phyloP scores from a whole-genome alignment of 2,888 invertebrate species.

The Phorcus lineatus region DNA sequence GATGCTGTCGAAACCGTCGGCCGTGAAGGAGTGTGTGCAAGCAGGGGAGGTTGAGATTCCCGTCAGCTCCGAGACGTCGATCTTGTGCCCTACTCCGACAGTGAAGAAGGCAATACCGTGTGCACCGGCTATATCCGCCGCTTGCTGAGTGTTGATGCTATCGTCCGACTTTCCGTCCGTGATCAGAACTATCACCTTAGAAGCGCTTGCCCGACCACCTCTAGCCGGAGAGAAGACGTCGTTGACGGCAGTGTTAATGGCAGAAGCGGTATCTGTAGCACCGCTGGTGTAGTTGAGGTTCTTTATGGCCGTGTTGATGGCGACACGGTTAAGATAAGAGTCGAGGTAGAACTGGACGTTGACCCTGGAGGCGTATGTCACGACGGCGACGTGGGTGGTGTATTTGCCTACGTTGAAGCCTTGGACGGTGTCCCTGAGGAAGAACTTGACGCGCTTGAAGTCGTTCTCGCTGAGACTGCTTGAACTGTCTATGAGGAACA shows the following conservation, averaged over 20 bases:
- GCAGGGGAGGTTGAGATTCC: conserved; percentile 49
- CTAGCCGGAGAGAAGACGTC: conserved; percentile 40
- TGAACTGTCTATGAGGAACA: conserved; percentile 74
- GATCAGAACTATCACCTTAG: conserved; percentile 50
- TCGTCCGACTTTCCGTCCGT: conserved; percentile 57
- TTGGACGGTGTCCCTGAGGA: conserved; percentile 69
- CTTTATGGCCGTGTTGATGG: conserved; percentile 39
- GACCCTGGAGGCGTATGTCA: conserved; percentile 73
- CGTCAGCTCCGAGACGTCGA: conserved; percentile 47
- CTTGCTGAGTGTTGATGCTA: conserved; percentile 42
- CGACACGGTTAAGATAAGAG: conserved; percentile 33
- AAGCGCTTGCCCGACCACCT: conserved; percentile 23
- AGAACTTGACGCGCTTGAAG: conserved; percentile 66
- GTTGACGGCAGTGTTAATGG: conserved; percentile 43
- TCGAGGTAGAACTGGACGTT: conserved; percentile 37
- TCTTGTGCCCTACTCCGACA: conserved; percentile 53
- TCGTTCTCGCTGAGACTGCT: conserved; percentile 69
- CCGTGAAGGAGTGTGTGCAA: conserved; percentile 56
- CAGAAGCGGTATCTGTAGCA: conserved; percentile 51
- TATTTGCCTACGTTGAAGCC: conserved; percentile 70
- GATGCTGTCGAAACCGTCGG: conserved; percentile 50
- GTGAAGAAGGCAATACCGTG: conserved; percentile 49
- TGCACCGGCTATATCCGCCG: conserved; percentile 41
- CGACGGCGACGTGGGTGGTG: conserved; percentile 69
- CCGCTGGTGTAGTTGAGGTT: conserved; percentile 45